Conservation (phyloP, 2,797 vertebrate species). For the Delichon dasypus region DNA sequence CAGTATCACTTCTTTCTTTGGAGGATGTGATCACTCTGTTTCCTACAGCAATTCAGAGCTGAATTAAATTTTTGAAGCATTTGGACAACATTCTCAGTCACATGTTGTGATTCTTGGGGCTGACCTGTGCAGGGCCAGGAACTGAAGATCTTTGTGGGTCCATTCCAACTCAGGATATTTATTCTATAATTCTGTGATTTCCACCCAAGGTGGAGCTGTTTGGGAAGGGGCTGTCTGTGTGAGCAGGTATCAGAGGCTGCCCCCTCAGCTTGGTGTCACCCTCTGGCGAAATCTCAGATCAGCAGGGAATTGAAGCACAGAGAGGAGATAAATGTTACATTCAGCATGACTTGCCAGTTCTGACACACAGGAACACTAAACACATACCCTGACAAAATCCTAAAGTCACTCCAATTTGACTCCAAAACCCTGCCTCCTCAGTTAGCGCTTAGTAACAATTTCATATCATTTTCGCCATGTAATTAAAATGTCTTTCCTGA, state of each 20-base stretch:
- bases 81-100: background rate
- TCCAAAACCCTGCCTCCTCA: conserved; percentile 4
- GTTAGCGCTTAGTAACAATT: conserved; percentile 7
- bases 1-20: background rate
- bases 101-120: background rate
- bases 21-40: background rate
- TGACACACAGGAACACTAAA: background rate
- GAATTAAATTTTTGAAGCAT: background rate
- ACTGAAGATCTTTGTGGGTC: background rate
- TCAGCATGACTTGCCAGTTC: background rate
- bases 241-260: background rate
- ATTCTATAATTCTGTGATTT: background rate
- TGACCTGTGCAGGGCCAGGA: background rate
- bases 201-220: background rate
- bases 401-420: background rate
- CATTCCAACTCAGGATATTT: background rate
- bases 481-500: conserved; percentile 32
- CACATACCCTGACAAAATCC: background rate
- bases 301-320: background rate
- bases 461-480: background rate
- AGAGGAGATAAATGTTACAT: background rate
- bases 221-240: background rate
- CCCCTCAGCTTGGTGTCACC: background rate
- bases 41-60: background rate
- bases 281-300: background rate